Evolutionary conservation across 2,888 invertebrate genomes (phyloP), one percentile per base, ranked within the genome.

Genomic region (Frankliniella fusca): DNA sequence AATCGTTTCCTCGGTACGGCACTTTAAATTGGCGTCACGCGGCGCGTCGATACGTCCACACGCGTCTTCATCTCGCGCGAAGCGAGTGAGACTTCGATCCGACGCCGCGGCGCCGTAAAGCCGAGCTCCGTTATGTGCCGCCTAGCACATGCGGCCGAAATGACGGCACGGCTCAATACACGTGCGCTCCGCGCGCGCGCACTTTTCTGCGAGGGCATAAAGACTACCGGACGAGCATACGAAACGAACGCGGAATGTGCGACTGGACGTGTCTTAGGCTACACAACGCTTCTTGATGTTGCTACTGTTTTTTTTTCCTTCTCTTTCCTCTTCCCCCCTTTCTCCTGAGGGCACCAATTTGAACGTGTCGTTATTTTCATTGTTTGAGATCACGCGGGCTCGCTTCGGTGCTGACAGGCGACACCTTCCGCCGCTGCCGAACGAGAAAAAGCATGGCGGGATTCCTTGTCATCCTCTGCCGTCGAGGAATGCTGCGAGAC

Each of bases 1-100:
- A 20, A 20, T 54, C 54, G 54, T 54, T 15, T 20, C 18, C 20
- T 20, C 54, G 54, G 54, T 20, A 20, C 23, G 70, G 70, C 11
- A 23, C 70, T 23, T 70, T 23, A 70, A 70, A 70, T 70, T 70
- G 70, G 70, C 70, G 70, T 70, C 70, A 70, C 70, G 70, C 70
- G 70, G 70, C 70, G 70, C 70, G 23, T 70, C 70, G 70, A 70
- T 70, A 70, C 70, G 38, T 38, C 38, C 70, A 20, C 70, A 23
- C 70, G 70, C 70, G 70, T 70, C 70, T 70, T 70, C 70, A 70
- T 70, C 23, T 38, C 38, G 38, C 38, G 38, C 38, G 38, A 38
- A 5, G 38, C 54, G 54, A 54, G 54, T 54, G 54, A 54, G 54
- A 54, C 20, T 20, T 54, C 15, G 18, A 38, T 5, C 3, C 38